Evolutionary conservation across 1,140 invertebrate species (phyloP), one percentile per base, ranked within the genome.

Genomic region (Muscidifurax raptorellus): DNA sequence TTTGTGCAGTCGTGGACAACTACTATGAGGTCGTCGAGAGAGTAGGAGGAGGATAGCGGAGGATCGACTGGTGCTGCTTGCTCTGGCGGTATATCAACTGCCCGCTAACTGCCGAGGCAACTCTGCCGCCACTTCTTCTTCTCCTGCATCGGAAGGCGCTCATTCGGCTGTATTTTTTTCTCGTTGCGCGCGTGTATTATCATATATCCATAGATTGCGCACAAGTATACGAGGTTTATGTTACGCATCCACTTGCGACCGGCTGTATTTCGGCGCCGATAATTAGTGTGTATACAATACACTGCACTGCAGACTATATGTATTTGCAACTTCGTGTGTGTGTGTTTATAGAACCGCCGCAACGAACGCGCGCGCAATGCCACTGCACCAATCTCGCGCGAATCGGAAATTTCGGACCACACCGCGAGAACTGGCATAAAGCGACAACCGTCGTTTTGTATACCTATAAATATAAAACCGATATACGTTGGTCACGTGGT

Each of bases 71-170:
- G 52, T 59, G 52, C 52, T 59, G 18, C 52, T 59, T 59, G 18
- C 52, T 59, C 52, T 59, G 15, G 27, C 25, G 75, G 44, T 10
- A 27, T 59, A 27, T 59, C 75, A 27, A 77, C 59, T 77, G 40
- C 40, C 75, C n/a, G 74, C 52, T 64, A 78, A 78, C n/a, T 64
- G n/a, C 5, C 30, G 5, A 69, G 1, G 78, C 36, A 64, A 36
- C 22, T n/a, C n/a, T 66, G 78, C 36, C 78, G 64, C 66, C 36
- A 36, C 77, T 79, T 52, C 47, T 15, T 52, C 44, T 79, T 79
- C 13, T 40, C 36, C 28, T 47, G 27, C 77, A 67, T 79, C 30
- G 22, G 13, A 5, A 79, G 22, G 10, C 59, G 47, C 15, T 52
- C 47, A 22, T 52, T 13, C 47, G 18, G 10, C 18, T 18, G 15